Evolutionary conservation across 2,888 invertebrate genomes (phyloP), one percentile per base, ranked within the genome.

Genomic region (Cheilosia vulpina): DNA sequence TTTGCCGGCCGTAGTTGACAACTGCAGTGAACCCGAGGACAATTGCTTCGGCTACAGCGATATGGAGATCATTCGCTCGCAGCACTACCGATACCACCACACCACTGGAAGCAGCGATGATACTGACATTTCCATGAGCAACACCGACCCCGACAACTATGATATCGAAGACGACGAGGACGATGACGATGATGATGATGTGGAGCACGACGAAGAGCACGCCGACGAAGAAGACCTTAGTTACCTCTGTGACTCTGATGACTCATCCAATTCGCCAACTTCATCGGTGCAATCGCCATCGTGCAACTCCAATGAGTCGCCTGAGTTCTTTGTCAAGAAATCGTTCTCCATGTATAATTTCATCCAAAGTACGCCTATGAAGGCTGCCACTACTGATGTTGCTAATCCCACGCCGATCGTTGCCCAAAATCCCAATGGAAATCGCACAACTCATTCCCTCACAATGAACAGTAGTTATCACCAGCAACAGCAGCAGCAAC

Each of bases 11-110:
- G 27, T 45, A 6, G 43, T 34, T 13, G 38, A 47, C 15, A 76
- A 76, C 43, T 76, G 69, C 45, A 78, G 78, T 47, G 78, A 78
- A 58, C 78, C 78, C 5, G 78, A 78, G n/a, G 78, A 78, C 21
- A 47, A 63, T 11, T 62, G 31, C 19, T 63, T 69, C 13, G 78
- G 71, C n/a, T 78, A 57, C 34, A 78, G 71, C 15, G 78, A 78
- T 31, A 71, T 78, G 52, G 78, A 78, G 31, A 41, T 62, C 4
- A 63, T 78, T 1, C 62, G 55, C 0, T 71, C 78, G 0, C 63
- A 57, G 24, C 60, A 78, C 17, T 24, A 63, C 43, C 62, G 60
- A 38, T 72, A 72, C 19, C 57, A 50, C 4, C 72, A 66, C 38
- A 72, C 79, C 17, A 72, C 79, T 15, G 79, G 65, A 11, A 73